Conservation (phyloP, 2,888 invertebrate genomes). For the Xanthostigma xanthostigma region DNA sequence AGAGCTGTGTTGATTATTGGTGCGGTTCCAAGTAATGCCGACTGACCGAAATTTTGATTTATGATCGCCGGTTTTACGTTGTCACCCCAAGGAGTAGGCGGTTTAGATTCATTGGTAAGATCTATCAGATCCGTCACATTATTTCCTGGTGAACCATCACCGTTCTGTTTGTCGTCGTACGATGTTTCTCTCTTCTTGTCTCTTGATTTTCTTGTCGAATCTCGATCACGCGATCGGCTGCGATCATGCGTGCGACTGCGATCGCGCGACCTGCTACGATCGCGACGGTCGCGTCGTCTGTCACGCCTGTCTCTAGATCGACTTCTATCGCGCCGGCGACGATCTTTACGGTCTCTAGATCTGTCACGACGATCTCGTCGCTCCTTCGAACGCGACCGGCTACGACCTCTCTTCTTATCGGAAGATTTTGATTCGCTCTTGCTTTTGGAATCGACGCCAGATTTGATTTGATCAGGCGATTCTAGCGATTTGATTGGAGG, state of each 20-base stretch:
- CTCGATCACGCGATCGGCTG: constrained; percentile 34
- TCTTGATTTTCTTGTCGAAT: constrained; percentile 21
- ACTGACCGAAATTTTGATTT: no score
- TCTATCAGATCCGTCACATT: no score
- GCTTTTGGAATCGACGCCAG: constrained; percentile 8
- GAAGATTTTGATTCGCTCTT: not conserved
- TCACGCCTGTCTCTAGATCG: constrained; percentile 26
- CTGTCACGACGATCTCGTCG: constrained; percentile 26
- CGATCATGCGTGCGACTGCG: constrained; percentile 39
- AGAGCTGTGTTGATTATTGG: no score
- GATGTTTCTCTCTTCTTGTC: constrained; percentile 15
- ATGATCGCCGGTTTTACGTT: no score
- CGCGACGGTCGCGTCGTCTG: constrained; percentile 43
- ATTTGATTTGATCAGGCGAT: constrained; percentile 8
- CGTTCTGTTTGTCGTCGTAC: constrained; percentile 1
- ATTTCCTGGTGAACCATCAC: not conserved
- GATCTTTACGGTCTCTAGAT: constrained; percentile 20
- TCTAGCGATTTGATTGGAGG: no score
- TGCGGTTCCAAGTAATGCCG: no score
- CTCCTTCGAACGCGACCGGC: constrained; percentile 32
- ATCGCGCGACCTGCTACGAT: constrained; percentile 37
- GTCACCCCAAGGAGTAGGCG: no score
- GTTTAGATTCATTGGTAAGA: no score
- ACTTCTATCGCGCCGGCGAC: constrained; percentile 26
- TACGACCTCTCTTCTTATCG: constrained; percentile 27